These are phyloP conservation scores for Epinephelus coioides DNA, from an alignment of 2,797 vertebrate species.

Conservation along the genomic window DNA sequence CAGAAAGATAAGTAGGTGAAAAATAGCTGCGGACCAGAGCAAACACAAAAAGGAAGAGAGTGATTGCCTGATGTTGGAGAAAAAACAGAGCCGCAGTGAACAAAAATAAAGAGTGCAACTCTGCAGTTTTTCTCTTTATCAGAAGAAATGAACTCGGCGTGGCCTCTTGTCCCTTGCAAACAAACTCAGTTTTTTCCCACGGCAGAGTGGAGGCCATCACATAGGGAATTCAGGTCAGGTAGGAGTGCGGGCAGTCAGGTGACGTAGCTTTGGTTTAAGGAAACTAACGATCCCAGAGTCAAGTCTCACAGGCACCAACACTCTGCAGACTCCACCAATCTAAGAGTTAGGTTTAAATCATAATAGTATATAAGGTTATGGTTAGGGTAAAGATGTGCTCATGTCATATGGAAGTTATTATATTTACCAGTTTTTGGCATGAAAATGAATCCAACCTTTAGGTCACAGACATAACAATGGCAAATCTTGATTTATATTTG, in stretches of 20 bases:
- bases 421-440: neutral
- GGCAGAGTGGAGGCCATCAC: conserved; percentile 11
- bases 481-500: no score
- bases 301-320: neutral
- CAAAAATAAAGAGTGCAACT: conserved; percentile 74
- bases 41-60: conserved; percentile 64
- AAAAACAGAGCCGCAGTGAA: conserved; percentile 40
- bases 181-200: conserved; percentile 61
- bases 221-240: conserved; percentile 55
- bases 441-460: no score
- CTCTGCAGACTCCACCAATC: neutral
- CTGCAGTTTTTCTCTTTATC: conserved; percentile 73
- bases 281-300: neutral
- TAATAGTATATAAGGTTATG: neutral
- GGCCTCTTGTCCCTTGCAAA: conserved; percentile 67
- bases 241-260: conserved; percentile 9
- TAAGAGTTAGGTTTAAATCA: neutral
- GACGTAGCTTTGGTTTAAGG: conserved; percentile 21
- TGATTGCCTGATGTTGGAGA: conserved; percentile 43
- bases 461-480: no score
- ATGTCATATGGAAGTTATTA: neutral
- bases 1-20: conserved; percentile 70
- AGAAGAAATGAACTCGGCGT: conserved; percentile 60
- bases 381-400: neutral
- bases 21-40: conserved; percentile 64